Evolutionary conservation across 1,140 invertebrate species (phyloP).

Genomic region (Trichomalopsis sarcophagae): DNA sequence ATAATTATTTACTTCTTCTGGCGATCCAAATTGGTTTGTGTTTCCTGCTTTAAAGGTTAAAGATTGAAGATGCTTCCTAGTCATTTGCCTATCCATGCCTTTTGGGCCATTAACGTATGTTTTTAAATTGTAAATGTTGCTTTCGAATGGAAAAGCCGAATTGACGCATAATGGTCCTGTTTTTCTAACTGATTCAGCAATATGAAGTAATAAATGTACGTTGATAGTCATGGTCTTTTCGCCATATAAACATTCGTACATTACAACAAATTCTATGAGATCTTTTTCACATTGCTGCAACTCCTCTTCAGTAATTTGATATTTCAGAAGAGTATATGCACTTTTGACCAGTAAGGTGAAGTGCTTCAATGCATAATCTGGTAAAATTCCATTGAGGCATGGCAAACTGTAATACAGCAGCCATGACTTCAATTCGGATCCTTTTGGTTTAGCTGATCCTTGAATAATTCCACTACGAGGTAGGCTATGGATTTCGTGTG

Average conservation of each 20-base stretch:
- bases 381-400: slow-evolving; percentile 5
- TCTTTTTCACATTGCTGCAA: slow-evolving; percentile 41
- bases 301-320: slow-evolving; percentile 32
- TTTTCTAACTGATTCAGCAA: slow-evolving; percentile 39
- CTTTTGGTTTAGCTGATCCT: slow-evolving; percentile 36
- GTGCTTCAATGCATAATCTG: slow-evolving; percentile 9
- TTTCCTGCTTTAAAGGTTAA: slow-evolving; percentile 37
- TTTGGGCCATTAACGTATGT: slow-evolving; percentile 36
- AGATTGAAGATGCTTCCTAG: slow-evolving; percentile 27
- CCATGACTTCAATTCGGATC: slow-evolving; percentile 9
- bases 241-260: slow-evolving; percentile 35
- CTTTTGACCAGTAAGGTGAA: slow-evolving; percentile 35
- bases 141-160: slow-evolving; percentile 42
- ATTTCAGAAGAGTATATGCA: slow-evolving; percentile 29
- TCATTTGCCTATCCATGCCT: slow-evolving; percentile 46
- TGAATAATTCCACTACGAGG: slow-evolving; percentile 21
- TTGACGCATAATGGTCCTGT: slow-evolving; percentile 39
- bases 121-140: slow-evolving; percentile 42
- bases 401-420: slow-evolving; percentile 45
- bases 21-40: slow-evolving; percentile 28
- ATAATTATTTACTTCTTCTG: slow-evolving; percentile 8
- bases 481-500: slow-evolving; percentile 13
- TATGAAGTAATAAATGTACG: slow-evolving; percentile 40
- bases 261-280: slow-evolving; percentile 37
- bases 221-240: slow-evolving; percentile 41